Conservation (phyloP, 1,140 invertebrate species). For the Colletes latitarsis region DNA sequence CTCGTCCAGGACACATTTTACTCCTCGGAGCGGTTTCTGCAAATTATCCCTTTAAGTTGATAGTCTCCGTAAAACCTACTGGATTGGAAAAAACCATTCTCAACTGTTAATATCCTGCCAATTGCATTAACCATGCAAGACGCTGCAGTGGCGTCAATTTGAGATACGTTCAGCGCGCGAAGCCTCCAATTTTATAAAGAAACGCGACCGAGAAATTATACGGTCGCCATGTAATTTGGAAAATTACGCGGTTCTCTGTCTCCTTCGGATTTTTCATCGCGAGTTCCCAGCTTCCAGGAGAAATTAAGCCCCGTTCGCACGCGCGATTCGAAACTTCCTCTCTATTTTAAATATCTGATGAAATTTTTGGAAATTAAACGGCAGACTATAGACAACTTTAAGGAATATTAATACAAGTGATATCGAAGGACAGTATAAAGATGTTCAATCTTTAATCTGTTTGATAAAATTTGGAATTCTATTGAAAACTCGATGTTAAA, state of each 20-base stretch:
- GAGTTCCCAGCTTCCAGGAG: no score
- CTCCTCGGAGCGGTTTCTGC: background rate
- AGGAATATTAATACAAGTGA: no score
- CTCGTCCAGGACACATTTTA: no score
- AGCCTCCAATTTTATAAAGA: slow-evolving; percentile 4
- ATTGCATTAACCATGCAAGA: background rate
- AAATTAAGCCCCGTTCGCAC: background rate
- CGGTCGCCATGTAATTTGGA: background rate
- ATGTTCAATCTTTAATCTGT: no score
- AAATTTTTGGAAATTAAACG: no score
- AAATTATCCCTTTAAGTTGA: background rate
- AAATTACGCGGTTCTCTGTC: background rate
- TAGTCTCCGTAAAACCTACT: background rate
- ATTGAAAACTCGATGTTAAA: no score
- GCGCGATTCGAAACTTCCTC: no score
- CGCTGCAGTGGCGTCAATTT: background rate
- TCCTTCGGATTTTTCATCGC: background rate
- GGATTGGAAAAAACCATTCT: background rate
- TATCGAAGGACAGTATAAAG: no score
- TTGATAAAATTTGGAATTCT: no score
- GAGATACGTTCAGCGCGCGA: background rate
- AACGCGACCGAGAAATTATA: background rate
- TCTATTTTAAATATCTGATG: no score
- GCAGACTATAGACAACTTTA: no score
- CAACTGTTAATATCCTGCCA: slow-evolving; percentile 1